A percentile compares a stretch with the other conserved stretches of the same genome.
Evolutionary conservation across 2,888 invertebrate species (phyloP).

Genomic region (Polia nebulosa): DNA sequence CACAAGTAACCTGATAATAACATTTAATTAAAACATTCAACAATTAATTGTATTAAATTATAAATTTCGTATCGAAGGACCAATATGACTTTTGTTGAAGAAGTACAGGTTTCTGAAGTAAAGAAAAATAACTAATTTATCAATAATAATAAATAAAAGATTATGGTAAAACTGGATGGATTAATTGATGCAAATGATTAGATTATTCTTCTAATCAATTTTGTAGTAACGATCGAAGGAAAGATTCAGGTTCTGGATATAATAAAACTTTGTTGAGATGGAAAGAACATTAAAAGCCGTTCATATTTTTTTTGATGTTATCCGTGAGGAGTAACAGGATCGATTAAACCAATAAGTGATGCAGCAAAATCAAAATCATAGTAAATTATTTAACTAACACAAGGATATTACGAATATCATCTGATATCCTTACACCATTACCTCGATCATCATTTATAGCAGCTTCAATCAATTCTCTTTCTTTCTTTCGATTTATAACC

Average conservation of each 20-base stretch:
- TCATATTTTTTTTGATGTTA: background rate
- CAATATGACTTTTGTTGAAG: conserved; percentile 43
- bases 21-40: conserved; percentile 28
- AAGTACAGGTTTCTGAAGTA: conserved; percentile 22
- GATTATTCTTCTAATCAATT: conserved; percentile 14
- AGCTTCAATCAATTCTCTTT: conserved; percentile 29
- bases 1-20: conserved; percentile 41
- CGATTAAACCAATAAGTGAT: too few species aligned
- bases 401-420: background rate
- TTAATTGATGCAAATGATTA: conserved; percentile 24
- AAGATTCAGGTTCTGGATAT: background rate
- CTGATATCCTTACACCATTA: background rate
- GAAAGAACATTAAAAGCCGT: background rate
- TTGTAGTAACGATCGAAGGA: background rate
- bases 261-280: background rate
- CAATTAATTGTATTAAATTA: conserved; percentile 37
- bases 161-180: conserved; percentile 29
- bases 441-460: conserved; percentile 10
- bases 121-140: conserved; percentile 23
- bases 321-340: background rate
- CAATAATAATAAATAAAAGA: conserved; percentile 46
- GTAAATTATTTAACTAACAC: background rate
- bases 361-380: background rate
- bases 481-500: conserved; percentile 5
- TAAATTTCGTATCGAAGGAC: conserved; percentile 34